Conservation (phyloP, 2,113 vertebrate species). For the Menidia beryllina region DNA sequence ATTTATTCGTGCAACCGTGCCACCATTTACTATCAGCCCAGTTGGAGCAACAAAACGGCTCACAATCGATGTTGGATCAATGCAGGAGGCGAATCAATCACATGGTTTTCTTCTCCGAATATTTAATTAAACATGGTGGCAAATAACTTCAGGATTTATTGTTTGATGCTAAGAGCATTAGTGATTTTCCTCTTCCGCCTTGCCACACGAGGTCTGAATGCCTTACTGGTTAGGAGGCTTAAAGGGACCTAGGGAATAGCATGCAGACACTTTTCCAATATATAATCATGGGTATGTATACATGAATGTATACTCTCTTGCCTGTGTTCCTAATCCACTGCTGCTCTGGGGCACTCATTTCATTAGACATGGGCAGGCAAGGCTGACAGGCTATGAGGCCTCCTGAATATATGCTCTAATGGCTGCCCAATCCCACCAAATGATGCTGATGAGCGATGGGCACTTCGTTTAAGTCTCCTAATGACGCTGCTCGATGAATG, state of each 20-base stretch:
- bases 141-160: slow-evolving; percentile 91
- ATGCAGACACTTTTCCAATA: slow-evolving; percentile 91
- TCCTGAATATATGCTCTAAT: slow-evolving; percentile 81
- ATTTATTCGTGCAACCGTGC: slow-evolving; percentile 78
- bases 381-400: slow-evolving; percentile 79
- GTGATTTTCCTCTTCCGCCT: slow-evolving; percentile 90
- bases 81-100: slow-evolving; percentile 89
- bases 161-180: slow-evolving; percentile 90
- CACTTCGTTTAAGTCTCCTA: slow-evolving; percentile 61
- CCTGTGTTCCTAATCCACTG: slow-evolving; percentile 89
- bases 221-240: slow-evolving; percentile 86
- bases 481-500: slow-evolving; percentile 43
- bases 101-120: slow-evolving; percentile 91
- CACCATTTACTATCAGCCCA: slow-evolving; percentile 84
- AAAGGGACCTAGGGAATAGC: slow-evolving; percentile 88
- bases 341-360: slow-evolving; percentile 85
- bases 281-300: slow-evolving; percentile 93
- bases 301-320: slow-evolving; percentile 89
- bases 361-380: slow-evolving; percentile 81
- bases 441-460: slow-evolving; percentile 72
- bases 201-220: slow-evolving; percentile 84
- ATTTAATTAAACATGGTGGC: slow-evolving; percentile 94
- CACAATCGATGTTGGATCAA: slow-evolving; percentile 89
- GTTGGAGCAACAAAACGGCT: slow-evolving; percentile 80
- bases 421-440: slow-evolving; percentile 82